Evolutionary conservation across 2,797 vertebrate species (phyloP), one percentile per base, ranked within the genome.

Genomic region (Zalophus californianus): DNA sequence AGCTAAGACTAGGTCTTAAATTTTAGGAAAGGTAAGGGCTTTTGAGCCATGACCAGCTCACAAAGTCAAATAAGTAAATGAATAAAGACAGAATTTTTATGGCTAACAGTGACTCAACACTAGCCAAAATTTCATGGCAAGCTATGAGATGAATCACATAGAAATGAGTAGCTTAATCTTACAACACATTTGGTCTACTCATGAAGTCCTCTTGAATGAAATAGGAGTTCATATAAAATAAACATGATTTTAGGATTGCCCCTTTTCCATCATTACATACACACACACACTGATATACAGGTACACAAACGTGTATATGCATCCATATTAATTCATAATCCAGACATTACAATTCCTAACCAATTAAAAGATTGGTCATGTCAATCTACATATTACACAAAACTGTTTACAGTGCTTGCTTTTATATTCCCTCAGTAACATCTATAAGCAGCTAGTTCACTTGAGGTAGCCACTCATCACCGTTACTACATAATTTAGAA

Each of bases 391-490:
- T 72, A 68, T 92, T 66, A 88, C 35, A 90, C 38, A 79, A 44
- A 52, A 27, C 15, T 97, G 56, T 95, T 96, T 96, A 86, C 80
- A 83, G 10, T 7, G 54, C 25, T 75, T 78, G 50, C 38, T 86
- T 94, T 60, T 60, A 78, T 20, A 86, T 96, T 90, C 52, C 64
- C 44, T 72, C 25, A n/a, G 38, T 77, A 72, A 68, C 16, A 29
- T 83, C 95, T 73, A 1, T 64, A 84, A 72, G 90, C 79, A 97
- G 64, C 85, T 94, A 75, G 96, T 94, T 97, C 97, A 97, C 44
- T 85, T 18, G 90, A 98, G 96, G 97, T 89, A 97, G 93, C 93
- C 96, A 95, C 58, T 58, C 87, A 84, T 82, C 72, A 58, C 41
- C 29, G 1, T 27, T 72, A 89, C 86, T 97, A 92, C 21, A 52